Evolutionary conservation across 2,888 invertebrate species (phyloP), one percentile per base, ranked within the genome.

Genomic region (Melanchra persicariae): DNA sequence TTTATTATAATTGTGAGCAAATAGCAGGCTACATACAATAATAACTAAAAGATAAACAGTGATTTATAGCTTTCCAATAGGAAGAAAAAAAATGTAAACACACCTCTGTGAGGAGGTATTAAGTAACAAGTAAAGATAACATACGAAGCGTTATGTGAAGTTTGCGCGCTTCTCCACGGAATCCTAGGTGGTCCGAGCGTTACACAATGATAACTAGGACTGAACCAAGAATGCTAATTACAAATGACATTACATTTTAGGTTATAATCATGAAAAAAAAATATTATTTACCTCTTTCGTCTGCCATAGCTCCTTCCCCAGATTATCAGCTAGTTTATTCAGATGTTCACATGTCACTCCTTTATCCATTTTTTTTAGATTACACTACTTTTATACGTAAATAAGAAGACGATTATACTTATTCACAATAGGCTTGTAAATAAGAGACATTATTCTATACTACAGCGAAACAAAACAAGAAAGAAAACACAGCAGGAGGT

Each of bases 261-360:
- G 95, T 95, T 95, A 95, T 85, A 87, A 85, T 62, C n/a, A 71
- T 72, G 47, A 81, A 82, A 79, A 79, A 78, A 65, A 63, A 69
- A 54, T 55, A 49, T 57, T 51, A 75, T 87, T 90, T 88, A 96
- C 96, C 92, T 96, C 95, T 87, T 94, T 96, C 62, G 93, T 87
- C 82, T 93, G 93, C 95, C 95, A 96, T 77, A 95, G 85, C 64
- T 96, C 94, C 86, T 93, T 94, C 73, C 89, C 93, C 26, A 95
- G 89, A 70, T 87, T 86, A 75, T 94, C 94, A 71, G 92, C 90
- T 54, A 96, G 88, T 81, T 94, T 95, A 85, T 95, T 95, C 60
- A 96, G 90, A 88, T 96, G 96, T 77, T 96, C 95, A 89, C 96
- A 96, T 70, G 95, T 95, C 87, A 93, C 91, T 86, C 93, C 93